A percentile compares a stretch with the other conserved stretches of the same genome.
phyloP scores from a whole-genome alignment of 2,797 vertebrate genomes.

The Chaetophractus vellerosus region DNA sequence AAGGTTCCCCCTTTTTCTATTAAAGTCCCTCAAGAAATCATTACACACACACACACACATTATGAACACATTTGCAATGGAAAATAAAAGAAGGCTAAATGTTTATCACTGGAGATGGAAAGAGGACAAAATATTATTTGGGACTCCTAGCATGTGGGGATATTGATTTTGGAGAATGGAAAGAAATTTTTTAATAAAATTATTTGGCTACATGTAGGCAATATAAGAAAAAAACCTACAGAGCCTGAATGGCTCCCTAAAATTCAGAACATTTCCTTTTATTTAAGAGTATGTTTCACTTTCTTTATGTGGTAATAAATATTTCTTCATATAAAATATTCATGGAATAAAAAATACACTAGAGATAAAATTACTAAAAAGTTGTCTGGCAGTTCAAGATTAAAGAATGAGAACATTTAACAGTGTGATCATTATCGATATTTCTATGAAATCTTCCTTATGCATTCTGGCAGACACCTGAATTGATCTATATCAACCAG shows the following conservation, averaged over 20 bases:
- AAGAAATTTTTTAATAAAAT: not conserved
- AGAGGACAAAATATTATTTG: not conserved
- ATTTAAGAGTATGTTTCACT: not conserved
- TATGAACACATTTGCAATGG: not conserved
- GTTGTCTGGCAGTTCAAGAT: not conserved
- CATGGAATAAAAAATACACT: constrained; percentile 6
- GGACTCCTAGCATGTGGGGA: not conserved
- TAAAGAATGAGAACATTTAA: constrained; percentile 31
- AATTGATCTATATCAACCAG: constrained; percentile 11
- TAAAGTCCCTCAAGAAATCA: constrained; percentile 22
- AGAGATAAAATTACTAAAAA: constrained; percentile 13
- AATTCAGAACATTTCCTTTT: constrained; percentile 11
- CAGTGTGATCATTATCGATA: not conserved
- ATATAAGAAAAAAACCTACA: constrained; percentile 23
- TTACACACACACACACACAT: not conserved
- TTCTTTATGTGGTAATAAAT: not conserved
- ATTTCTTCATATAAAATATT: constrained; percentile 49
- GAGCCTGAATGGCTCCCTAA: not conserved
- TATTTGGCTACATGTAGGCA: not conserved
- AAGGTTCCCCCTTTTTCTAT: not conserved
- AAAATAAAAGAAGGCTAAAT: constrained; percentile 2
- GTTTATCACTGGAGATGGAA: not conserved
- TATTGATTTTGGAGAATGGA: not conserved
- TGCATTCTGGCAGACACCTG: not conserved
- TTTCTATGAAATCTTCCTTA: constrained; percentile 42